phyloP scores from a whole-genome alignment of 2,797 vertebrate species.

The Sardinella longiceps region DNA sequence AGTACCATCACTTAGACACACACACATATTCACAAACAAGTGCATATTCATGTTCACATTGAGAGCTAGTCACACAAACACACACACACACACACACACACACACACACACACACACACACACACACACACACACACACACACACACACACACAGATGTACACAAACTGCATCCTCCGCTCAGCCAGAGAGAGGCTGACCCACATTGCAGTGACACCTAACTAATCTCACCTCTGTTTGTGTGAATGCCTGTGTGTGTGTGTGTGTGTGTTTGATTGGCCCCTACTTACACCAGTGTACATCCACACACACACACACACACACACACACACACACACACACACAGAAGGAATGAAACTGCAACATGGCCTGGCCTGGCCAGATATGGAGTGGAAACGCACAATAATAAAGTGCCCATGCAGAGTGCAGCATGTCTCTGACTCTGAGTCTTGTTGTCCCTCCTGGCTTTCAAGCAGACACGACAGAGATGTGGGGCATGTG shows the following conservation, averaged over 20 bases:
- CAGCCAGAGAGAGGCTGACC: too few species aligned
- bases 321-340: too few species aligned
- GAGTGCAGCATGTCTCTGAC: too few species aligned
- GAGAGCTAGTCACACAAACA: slow-evolving; percentile 34
- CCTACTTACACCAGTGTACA: too few species aligned
- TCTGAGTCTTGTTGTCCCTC: background rate
- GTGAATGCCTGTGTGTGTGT: too few species aligned
- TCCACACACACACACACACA: too few species aligned
- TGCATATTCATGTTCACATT: slow-evolving; percentile 29
- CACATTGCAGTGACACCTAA: too few species aligned
- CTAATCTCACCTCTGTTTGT: too few species aligned
- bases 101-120: background rate
- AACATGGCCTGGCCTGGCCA: background rate
- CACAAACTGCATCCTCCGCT: too few species aligned
- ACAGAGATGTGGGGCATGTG: background rate
- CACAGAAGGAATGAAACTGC: background rate
- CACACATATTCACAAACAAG: slow-evolving; percentile 32
- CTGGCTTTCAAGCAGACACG: background rate
- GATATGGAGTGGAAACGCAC: slow-evolving; percentile 10
- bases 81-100: slow-evolving; percentile 39
- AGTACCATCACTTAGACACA: background rate
- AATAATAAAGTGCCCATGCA: background rate
- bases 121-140: background rate
- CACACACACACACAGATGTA: too few species aligned
- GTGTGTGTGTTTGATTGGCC: too few species aligned